These are phyloP conservation scores for Eremophila alpestris DNA, from an alignment of 2,797 vertebrate species.

Conservation along the genomic window DNA sequence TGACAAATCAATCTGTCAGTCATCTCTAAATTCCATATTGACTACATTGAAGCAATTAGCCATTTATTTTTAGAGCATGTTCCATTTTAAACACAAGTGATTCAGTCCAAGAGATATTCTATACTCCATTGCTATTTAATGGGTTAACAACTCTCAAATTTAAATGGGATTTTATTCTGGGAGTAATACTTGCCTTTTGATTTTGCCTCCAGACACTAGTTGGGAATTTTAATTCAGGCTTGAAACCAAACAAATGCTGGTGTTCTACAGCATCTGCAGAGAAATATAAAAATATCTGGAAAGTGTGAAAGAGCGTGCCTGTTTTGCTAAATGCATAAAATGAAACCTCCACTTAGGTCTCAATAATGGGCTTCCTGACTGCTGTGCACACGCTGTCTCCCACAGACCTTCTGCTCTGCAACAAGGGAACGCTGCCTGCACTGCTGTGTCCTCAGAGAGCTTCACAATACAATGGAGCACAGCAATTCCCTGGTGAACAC, in stretches of 20 bases:
- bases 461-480: background rate
- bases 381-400: slow-evolving; percentile 20
- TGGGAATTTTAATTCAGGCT: background rate
- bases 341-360: background rate
- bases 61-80: slow-evolving; percentile 44
- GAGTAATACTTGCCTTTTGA: background rate
- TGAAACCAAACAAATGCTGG: slow-evolving; percentile 32
- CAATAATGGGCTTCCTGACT: background rate
- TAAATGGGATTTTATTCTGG: slow-evolving; percentile 18
- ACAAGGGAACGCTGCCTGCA: background rate
- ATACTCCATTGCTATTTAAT: background rate
- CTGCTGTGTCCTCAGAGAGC: background rate
- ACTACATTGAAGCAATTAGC: slow-evolving; percentile 41
- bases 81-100: slow-evolving; percentile 51
- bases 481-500: background rate
- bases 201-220: background rate
- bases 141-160: slow-evolving; percentile 30
- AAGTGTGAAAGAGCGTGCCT: background rate
- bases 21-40: slow-evolving; percentile 37
- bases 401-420: slow-evolving; percentile 57
- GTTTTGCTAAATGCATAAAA: slow-evolving; percentile 5
- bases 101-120: slow-evolving; percentile 14
- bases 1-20: slow-evolving; percentile 46
- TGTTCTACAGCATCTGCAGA: slow-evolving; percentile 20
- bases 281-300: slow-evolving; percentile 34